Evolutionary conservation across 2,888 invertebrate genomes (phyloP), one percentile per base, ranked within the genome.

Genomic region (Drosophila falleni): DNA sequence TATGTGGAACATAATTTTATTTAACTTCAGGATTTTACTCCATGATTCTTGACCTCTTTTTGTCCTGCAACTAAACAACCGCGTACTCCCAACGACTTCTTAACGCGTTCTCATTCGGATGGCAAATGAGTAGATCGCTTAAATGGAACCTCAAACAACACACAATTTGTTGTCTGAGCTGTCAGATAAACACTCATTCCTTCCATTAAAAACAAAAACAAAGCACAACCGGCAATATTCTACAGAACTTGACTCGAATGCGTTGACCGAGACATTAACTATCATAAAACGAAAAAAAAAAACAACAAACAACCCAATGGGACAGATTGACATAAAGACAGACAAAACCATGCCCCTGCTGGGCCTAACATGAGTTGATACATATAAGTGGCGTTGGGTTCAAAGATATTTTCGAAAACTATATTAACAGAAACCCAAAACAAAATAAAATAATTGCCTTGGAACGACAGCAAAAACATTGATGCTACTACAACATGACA

Each of bases 181-280:
- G 51, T 71, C 68, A 29, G 31, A 66, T 50, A 55, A 60, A 47
- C 65, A 78, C 75, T 83, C 78, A 69, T 76, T 86, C 78, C 80
- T 71, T 81, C 71, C 87, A 89, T 87, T 79, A 72, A 74, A 66
- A 70, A 61, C 54, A 70, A 64, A 23, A 60, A 53, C 47, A 63
- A 66, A 31, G 39, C 26, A 74, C 16, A 56, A 66, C 55, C 29
- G 63, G 42, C 65, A 69, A 37, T 54, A 42, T 56, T 62, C 74
- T 71, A 74, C 75, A 90, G 88, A 88, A 88, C 85, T 89, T 81
- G 83, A 90, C 80, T 90, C 74, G 80, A 83, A 78, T 79, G 73
- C 87, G 80, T 78, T 90, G 87, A 87, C 88, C 87, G 81, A 88
- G 89, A 90, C 89, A 84, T 87, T 81, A 86, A 71, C 74, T 70